A percentile compares a stretch with the other conserved stretches of the same genome.
Evolutionary conservation across 30 jellyfish, hydroid and myxozoan species (phyloP).

Genomic region (Hydractinia echinata): DNA sequence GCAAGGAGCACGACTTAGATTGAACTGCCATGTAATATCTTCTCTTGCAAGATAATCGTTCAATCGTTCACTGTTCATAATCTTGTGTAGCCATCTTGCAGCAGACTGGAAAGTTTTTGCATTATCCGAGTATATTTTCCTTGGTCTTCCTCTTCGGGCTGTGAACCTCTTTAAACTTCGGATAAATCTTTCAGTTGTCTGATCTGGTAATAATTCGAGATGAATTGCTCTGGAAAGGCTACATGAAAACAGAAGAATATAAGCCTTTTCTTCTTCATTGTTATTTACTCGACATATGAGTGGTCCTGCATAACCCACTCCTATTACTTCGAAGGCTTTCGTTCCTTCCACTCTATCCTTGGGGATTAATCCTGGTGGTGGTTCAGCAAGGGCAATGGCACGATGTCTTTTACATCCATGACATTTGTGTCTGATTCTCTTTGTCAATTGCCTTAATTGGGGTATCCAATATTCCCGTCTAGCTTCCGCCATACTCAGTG

Average conservation of each 20-base stretch:
- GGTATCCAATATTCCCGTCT: conserved; percentile 55
- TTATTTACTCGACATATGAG: conserved; percentile 21
- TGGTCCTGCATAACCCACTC: conserved; percentile 59
- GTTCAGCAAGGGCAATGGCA: conserved; percentile 33
- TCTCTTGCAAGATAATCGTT: conserved; percentile 43
- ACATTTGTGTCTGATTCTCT: conserved; percentile 33
- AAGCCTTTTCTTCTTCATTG: conserved; percentile 45
- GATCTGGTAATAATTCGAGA: conserved; percentile 38
- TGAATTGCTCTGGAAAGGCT: conserved; percentile 56
- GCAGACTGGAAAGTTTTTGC: conserved; percentile 51
- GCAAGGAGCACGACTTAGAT: conserved; percentile 58
- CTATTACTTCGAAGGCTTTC: conserved; percentile 41
- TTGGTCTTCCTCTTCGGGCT: conserved; percentile 59
- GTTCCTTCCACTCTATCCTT: conserved; percentile 45
- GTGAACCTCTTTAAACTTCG: conserved; percentile 42
- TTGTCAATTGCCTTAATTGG: conserved; percentile 38
- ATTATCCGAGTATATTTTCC: conserved; percentile 56
- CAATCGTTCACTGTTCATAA: conserved; percentile 43
- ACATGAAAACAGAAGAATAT: conserved; percentile 51
- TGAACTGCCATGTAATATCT: conserved; percentile 68
- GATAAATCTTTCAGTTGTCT: conserved; percentile 43
- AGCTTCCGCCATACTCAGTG: conserved; percentile 20
- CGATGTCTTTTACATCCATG: conserved; percentile 57
- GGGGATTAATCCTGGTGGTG: conserved; percentile 53
- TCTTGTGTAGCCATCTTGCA: conserved; percentile 37